Evolutionary conservation across 2,888 invertebrate genomes (phyloP).

Genomic region (Incurvaria masculella): DNA sequence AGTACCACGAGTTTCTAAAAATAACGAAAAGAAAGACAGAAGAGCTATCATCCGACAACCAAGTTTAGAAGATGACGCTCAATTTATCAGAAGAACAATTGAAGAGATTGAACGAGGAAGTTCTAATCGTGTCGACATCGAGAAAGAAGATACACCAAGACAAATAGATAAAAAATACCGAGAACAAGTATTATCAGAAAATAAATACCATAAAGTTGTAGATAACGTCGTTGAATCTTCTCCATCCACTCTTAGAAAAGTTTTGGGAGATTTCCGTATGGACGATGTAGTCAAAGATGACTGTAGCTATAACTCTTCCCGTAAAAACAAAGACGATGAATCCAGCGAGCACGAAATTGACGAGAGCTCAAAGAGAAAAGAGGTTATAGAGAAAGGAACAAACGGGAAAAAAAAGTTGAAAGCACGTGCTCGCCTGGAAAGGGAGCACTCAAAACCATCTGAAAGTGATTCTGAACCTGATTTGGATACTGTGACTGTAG

Average conservation of each 20-base stretch:
- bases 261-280: not conserved
- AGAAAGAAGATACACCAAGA: conserved; percentile 16
- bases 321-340: conserved; percentile 1
- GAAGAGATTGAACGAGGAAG: conserved; percentile 49
- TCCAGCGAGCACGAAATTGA: not conserved
- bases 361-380: conserved; percentile 37
- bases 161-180: too few species aligned
- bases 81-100: conserved; percentile 45
- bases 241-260: conserved; percentile 19
- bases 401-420: conserved; percentile 45
- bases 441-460: conserved; percentile 50
- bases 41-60: conserved; percentile 29
- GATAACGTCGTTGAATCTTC: conserved; percentile 19
- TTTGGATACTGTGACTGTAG: conserved; percentile 49
- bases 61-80: conserved; percentile 48
- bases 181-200: too few species aligned
- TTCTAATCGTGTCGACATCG: conserved; percentile 31
- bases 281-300: conserved; percentile 19
- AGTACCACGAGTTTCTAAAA: too few species aligned
- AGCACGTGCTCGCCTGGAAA: conserved; percentile 44
- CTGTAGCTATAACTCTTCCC: conserved; percentile 25
- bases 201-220: too few species aligned
- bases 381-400: conserved; percentile 31
- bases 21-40: not conserved
- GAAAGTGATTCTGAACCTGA: conserved; percentile 49